Evolutionary conservation across 2,113 vertebrate genomes (phyloP), one percentile per base, ranked within the genome.

Genomic region (Eulemur macaco): DNA sequence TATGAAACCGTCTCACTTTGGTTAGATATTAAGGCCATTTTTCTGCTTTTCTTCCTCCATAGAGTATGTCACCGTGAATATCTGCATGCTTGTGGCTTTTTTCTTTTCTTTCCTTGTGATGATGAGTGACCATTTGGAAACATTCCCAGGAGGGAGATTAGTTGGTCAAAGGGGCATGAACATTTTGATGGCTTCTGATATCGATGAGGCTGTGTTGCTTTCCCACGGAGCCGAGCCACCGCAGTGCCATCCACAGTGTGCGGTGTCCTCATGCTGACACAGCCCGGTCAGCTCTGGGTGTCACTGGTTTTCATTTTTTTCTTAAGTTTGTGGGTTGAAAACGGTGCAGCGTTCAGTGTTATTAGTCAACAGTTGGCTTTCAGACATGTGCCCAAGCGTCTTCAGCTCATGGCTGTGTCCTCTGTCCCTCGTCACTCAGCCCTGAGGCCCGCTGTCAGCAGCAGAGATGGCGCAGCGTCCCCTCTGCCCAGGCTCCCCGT

Each of bases 201-300:
- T 45, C 0, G 0, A 17, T 3, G 60, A 73, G 85, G 34, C 45
- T 6, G 8, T 50, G 1, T 23, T 37, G 66, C 56, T 80, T 50
- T 86, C 58, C 52, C 5, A 1, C 34, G 42, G 56, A 76, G 69
- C 2, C 1, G 1, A 11, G 9, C n/a, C 6, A 0, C 74, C 17
- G 91, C 15, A 15, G 56, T 5, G 14, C 56, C 58, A 2, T 56
- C 6, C 11, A 1, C 0, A 1, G 20, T 0, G 1, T 0, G 0
- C 0, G 0, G 4, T 18, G 23, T 21, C 60, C 50, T 77, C 0
- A 1, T 34, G 13, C 54, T 60, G 42, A 56, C 17, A 3, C 21
- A 8, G 78, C 52, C 20, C 0, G 0, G 76, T 50, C 29, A 1
- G 29, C 77, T 2, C 29, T 1, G 34, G 71, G 86, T 80, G 37